Conservation (phyloP, 2,797 vertebrate genomes). For the Chelonia mydas region DNA sequence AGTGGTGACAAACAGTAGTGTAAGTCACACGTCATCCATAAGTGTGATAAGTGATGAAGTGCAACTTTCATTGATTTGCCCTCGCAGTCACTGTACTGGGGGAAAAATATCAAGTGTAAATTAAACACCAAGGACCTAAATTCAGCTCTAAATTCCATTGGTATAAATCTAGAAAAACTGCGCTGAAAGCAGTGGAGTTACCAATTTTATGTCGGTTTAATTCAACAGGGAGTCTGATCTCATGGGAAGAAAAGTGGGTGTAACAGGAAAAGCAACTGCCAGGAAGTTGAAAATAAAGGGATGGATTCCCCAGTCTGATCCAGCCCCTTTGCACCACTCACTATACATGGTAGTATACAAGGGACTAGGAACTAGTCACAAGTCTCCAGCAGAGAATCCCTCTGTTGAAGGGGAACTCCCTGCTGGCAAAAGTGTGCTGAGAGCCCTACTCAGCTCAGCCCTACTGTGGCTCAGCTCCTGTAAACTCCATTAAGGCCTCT, state of each 20-base stretch:
- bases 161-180: background rate
- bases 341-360: background rate
- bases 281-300: background rate
- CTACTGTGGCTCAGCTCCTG: fast-evolving
- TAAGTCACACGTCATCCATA: background rate
- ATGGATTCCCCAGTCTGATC: background rate
- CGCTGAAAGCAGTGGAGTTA: background rate
- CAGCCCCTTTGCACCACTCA: background rate
- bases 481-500: background rate
- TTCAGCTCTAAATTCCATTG: background rate
- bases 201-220: background rate
- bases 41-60: background rate
- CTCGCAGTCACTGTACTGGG: background rate
- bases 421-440: background rate
- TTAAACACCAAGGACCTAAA: background rate
- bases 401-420: background rate
- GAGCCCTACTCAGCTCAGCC: no score
- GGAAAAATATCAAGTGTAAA: background rate
- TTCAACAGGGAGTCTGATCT: background rate
- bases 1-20: background rate
- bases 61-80: background rate
- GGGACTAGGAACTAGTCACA: background rate
- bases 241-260: background rate
- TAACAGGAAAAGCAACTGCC: background rate
- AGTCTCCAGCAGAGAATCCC: background rate